Evolutionary conservation across 2,888 invertebrate species (phyloP), one percentile per base, ranked within the genome.

Genomic region (Bellardia pandia): DNA sequence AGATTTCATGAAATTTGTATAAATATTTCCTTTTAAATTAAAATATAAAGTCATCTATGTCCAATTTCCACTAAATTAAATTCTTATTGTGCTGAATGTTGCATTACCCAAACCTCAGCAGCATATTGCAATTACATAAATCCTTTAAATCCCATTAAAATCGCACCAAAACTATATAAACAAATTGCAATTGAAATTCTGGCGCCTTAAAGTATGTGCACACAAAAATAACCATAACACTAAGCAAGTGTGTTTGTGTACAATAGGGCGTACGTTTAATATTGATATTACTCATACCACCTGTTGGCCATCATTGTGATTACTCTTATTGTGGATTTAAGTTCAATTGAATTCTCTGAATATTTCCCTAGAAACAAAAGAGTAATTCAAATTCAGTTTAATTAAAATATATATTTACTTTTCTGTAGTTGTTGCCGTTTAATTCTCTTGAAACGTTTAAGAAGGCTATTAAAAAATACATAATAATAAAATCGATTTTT

Each of bases 241-340:
- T n/a, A 51, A 14, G 8, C 56, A 23, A 23, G n/a, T 56, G 4
- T 56, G 56, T 56, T n/a, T 56, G 56, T 16, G 56, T 56, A 6
- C 23, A 8, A 56, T 23, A 6, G 11, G 45, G 56, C 8, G 23
- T 23, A 23, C 23, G 56, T 23, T 56, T 56, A 56, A 56, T 56
- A 56, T 16, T 5, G 16, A 56, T 56, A 56, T 56, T 23, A 23
- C 56, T 56, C 56, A 56, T 16, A 56, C 56, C 56, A 56, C 56
- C 56, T 16, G 56, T 23, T 56, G 56, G 23, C 16, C 56, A 56
- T 9, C 56, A 56, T 8, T n/a, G 14, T 6, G 3, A 23, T 56
- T 16, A 56, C 56, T 56, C 16, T 51, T 13, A 13, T 6, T 51
- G 6, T 51, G 9, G 1, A 51, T n/a, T 51, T n/a, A 51, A 51